Evolutionary conservation across 2,888 invertebrate genomes (phyloP), one percentile per base, ranked within the genome.

Genomic region (Rhorus exstirpatorius): DNA sequence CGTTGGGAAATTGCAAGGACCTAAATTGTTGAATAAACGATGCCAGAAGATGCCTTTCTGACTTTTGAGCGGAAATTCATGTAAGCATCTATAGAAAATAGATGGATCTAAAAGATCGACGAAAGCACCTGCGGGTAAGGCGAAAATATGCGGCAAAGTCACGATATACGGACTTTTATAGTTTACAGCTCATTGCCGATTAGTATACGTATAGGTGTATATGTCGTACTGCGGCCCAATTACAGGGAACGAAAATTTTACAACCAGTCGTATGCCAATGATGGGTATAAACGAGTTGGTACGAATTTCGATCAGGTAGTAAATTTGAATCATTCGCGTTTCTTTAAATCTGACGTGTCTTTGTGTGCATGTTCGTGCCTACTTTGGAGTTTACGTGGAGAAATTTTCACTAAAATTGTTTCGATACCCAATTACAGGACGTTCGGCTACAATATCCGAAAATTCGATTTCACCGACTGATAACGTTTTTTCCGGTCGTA

Each of bases 171-270:
- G 14, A 12, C 41, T 44, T 58, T 63, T 53, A 63, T 49, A 70
- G 19, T 75, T 63, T 70, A 70, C 63, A 61, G 53, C 55, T 38
- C 53, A 75, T 53, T 75, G 44, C 53, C 44, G 51, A 61, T 41
- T 67, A 10, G 31, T 79, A 35, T 24, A 55, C 17, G 14, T n/a
- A n/a, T n/a, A 46, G 31, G 35, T 38, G 35, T 21, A 41, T 17
- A n/a, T n/a, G n/a, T 14, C 12, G n/a, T 12, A 68, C 21, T 49
- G n/a, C 6, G 80, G 74, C 80, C 80, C 80, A 80, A 80, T 80
- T 80, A 75, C 63, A 63, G 75, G 63, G 49, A 75, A 70, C 75
- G 72, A 72, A 79, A 63, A 67, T 79, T 79, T 74, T 53, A 79
- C 79, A 49, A 19, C 46, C 49, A 17, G 38, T 51, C 26, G 17